Evolutionary conservation across 2,113 vertebrate genomes (phyloP), one percentile per base, ranked within the genome.

Genomic region (Microtus oregoni): DNA sequence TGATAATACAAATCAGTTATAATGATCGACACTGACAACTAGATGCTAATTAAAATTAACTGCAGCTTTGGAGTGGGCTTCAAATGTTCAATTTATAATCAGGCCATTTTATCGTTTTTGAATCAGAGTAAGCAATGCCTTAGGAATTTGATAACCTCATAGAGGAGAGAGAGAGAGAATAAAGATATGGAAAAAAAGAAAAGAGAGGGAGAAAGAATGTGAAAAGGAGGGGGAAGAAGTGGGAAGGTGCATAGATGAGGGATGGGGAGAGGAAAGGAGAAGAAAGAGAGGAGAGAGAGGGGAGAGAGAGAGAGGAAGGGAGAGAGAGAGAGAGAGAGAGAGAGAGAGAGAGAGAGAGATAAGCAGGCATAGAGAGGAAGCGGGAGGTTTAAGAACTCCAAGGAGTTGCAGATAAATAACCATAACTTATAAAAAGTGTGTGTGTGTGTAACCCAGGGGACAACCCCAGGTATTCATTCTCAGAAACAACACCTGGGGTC

Each of bases 381-480:
- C 0, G 1, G 28, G 9, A 58, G 55, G 30, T 81, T 96, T 79
- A 85, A 81, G 67, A 35, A 92, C 19, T 55, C 50, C 24, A 91
- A 76, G 76, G 85, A 44, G 15, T 92, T 92, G 3, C 2, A 47
- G 24, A 38, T 94, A 32, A 52, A 87, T 85, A 96, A 92, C 24
- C 3, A 50, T 44, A 85, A 28, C 20, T 61, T 41, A 65, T 30
- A 63, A 38, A 41, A 41, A 10, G 20, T 41, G 6, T 14, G 9
- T 85, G n/a, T 85, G 38, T 44, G 26, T 30, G 38, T 7, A 85
- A 61, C 14, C 26, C 28, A 86, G 61, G 28, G 73, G 22, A 44
- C 24, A 76, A 76, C 35, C 19, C n/a, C n/a, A 86, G 24, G 38
- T 44, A 41, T 32, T 55, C 26, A 63, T 85, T 63, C 58, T 85